These are phyloP conservation scores for Synanceia verrucosa DNA, from an alignment of 2,797 vertebrate genomes.

Conservation along the genomic window DNA sequence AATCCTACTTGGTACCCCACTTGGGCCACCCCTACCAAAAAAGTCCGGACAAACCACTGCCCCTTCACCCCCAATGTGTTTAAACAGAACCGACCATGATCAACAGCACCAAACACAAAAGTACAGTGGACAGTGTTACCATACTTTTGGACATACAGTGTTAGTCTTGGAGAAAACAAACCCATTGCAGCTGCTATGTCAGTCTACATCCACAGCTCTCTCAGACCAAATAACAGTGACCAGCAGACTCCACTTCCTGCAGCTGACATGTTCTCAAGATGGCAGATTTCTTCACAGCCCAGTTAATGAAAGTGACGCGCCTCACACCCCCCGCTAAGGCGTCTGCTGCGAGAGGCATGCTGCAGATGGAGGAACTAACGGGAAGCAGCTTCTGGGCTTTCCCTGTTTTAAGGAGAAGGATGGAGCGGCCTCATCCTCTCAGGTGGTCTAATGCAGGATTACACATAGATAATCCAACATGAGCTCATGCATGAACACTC, in stretches of 20 bases:
- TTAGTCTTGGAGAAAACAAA: neutral
- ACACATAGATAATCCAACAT: neutral
- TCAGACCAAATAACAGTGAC: constrained; percentile 34
- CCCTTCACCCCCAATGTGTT: too few species aligned
- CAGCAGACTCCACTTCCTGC: constrained; percentile 27
- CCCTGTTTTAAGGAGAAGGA: constrained; percentile 10
- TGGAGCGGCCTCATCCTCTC: neutral
- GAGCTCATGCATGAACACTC: constrained; percentile 16
- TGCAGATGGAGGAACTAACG: constrained; percentile 23
- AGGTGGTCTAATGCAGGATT: constrained; percentile 31
- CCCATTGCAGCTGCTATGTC: neutral
- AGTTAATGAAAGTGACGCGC: constrained; percentile 44
- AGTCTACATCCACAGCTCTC: neutral
- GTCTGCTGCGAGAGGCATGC: constrained; percentile 1
- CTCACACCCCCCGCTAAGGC: constrained; percentile 13
- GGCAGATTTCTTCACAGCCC: constrained; percentile 43
- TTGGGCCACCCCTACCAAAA: too few species aligned
- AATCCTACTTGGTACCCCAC: too few species aligned
- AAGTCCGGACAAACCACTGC: too few species aligned
- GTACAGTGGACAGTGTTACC: neutral
- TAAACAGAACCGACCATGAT: neutral
- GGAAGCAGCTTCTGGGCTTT: constrained; percentile 30
- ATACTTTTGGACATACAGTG: neutral
- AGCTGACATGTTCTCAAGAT: constrained; percentile 48
- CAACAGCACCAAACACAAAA: neutral